phyloP scores from a whole-genome alignment of 2,113 vertebrate genomes.

The Theropithecus gelada region DNA sequence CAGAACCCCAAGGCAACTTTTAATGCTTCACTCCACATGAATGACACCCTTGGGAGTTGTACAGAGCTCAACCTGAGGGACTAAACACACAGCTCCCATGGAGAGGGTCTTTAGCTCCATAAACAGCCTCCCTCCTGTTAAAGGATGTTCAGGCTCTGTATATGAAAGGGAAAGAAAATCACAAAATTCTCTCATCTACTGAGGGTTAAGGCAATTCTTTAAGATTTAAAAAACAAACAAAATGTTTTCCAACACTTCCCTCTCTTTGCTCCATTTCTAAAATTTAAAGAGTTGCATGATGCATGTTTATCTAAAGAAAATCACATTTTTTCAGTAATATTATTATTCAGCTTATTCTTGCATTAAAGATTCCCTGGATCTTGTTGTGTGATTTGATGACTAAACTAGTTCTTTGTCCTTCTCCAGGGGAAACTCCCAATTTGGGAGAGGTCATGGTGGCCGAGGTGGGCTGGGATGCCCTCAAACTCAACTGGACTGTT shows the following conservation, averaged over 20 bases:
- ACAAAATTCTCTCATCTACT: background rate
- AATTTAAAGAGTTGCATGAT: background rate
- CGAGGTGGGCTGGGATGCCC: conserved; percentile 91
- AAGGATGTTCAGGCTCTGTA: background rate
- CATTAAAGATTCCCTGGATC: background rate
- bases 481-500: conserved; percentile 93
- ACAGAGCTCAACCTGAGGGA: background rate
- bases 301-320: conserved; percentile 14
- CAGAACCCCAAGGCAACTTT: background rate
- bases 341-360: background rate
- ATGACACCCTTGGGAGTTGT: background rate
- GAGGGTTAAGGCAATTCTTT: background rate
- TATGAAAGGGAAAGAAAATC: background rate
- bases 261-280: background rate
- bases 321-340: background rate
- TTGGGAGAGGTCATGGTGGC: conserved; percentile 88
- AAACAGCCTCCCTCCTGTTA: background rate
- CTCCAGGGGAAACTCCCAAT: conserved; percentile 90
- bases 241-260: background rate
- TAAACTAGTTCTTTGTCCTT: conserved; percentile 83
- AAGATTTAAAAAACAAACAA: background rate
- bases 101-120: background rate
- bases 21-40: background rate
- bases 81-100: accelerated
- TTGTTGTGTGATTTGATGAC: conserved; percentile 54